Base-by-base conservation (phyloP, 2,888 invertebrate species). In the Melitaea athalia region DNA sequence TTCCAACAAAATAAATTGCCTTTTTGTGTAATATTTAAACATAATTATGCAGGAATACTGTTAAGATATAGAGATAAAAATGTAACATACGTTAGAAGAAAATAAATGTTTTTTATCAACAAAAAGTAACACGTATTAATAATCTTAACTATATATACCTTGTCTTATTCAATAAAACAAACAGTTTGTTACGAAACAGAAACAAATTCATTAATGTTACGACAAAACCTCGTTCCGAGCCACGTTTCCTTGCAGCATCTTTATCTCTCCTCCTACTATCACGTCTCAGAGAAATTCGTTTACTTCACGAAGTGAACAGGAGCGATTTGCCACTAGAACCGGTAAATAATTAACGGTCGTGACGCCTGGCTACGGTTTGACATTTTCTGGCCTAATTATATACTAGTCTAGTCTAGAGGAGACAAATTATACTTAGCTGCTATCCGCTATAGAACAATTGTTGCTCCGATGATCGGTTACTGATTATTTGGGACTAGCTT, bases 301-400 rank as follows among this genome's bases (percentile, higher is more conserved):
- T 79, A 72, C 80, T 81, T 86, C 83, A 80, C 72, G 80, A 82
- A 74, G 69, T 68, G 81, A 84, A 85, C 81, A 79, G 78, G 69
- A 70, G 60, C 80, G 74, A 86, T 86, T 85, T 83, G 82, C 85
- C 82, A 85, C 70, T 67, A 59, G 52, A 67, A 67, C 63, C 64
- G 66, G 72, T 78, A 79, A 84, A 80, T 81, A 84, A 85, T 85
- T 84, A 83, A 73, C 74, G 63, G 64, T 85, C 85, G 83, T 86
- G 85, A 83, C 77, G 70, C 70, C 69, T 71, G 64, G 57, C 64
- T 71, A 70, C 66, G 64, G 63, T 64, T 77, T 78, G 79, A 79
- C 79, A 80, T 80, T 80, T 78, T 64, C 69, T 77, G 76, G 77
- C 78, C 81, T 72, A 77, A 81, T 77, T 79, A 68, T 69, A 64